Evolutionary conservation across 2,113 vertebrate species (phyloP).

Genomic region (Azemiops feae): DNA sequence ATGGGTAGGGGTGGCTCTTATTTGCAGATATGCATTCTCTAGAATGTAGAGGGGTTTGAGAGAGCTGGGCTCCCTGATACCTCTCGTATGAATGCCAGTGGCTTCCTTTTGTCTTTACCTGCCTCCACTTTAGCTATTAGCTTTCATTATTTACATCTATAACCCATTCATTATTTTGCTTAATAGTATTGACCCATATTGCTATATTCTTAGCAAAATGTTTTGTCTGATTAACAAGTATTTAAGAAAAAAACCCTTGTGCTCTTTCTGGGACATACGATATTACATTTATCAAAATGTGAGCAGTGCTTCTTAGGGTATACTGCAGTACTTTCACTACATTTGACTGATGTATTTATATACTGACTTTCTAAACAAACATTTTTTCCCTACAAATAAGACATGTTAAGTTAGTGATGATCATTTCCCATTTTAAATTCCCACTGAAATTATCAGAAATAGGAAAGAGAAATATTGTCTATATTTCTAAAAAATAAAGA

Average conservation of each 20-base stretch:
- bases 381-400: background rate
- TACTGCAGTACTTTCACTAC: background rate
- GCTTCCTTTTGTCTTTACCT: background rate
- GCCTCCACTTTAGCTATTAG: background rate
- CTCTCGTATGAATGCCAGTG: background rate
- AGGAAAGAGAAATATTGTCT: background rate
- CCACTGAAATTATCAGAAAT: background rate
- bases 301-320: background rate
- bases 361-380: background rate
- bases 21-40: too few relatives aligned
- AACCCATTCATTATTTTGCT: background rate
- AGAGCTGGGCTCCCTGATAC: background rate
- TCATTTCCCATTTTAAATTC: background rate
- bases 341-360: background rate
- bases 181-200: background rate
- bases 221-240: background rate
- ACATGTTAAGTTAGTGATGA: background rate
- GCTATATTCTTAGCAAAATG: background rate
- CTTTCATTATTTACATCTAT: background rate
- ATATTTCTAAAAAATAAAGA: background rate
- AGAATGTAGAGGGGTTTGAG: background rate
- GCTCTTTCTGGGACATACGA: background rate
- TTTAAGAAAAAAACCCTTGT: background rate
- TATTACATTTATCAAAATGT: background rate
- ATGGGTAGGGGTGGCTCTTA: too few relatives aligned